Evolutionary conservation across 2,888 invertebrate species (phyloP).

Genomic region (Amiota communis): DNA sequence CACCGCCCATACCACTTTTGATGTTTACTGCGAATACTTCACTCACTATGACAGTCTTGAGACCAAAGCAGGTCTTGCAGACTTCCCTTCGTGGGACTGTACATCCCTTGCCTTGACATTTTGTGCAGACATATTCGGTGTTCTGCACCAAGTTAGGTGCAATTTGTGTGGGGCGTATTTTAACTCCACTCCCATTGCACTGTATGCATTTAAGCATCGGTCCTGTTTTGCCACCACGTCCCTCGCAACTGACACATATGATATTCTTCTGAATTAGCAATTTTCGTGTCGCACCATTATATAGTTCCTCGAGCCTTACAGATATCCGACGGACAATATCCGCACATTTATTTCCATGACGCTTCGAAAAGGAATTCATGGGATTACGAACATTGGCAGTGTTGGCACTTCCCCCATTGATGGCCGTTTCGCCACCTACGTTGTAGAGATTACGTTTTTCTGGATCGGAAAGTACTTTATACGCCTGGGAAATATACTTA

Average conservation of each 20-base stretch:
- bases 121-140: conserved; percentile 94
- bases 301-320: conserved; percentile 94
- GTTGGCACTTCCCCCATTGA: conserved; percentile 94
- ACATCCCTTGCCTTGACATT: conserved; percentile 92
- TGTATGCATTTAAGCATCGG: conserved; percentile 87
- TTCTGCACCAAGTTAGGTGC: conserved; percentile 85
- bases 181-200: conserved; percentile 90
- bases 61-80: too few species aligned
- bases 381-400: conserved; percentile 89
- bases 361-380: conserved; percentile 98
- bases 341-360: conserved; percentile 88
- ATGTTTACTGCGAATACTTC: conserved; percentile 96
- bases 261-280: conserved; percentile 94
- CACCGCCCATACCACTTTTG: conserved; percentile 95
- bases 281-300: conserved; percentile 94
- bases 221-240: conserved; percentile 95
- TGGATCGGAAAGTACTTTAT: conserved; percentile 95
- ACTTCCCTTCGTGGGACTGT: too few species aligned
- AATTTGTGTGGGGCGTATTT: conserved; percentile 77
- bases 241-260: conserved; percentile 96
- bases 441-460: conserved; percentile 95
- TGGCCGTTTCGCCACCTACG: conserved; percentile 90
- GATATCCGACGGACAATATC: conserved; percentile 95
- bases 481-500: conserved; percentile 97
- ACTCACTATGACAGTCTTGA: too few species aligned